These are phyloP conservation scores for Premnoplex brunnescens DNA, from an alignment of 2,797 vertebrate species.

Conservation along the genomic window DNA sequence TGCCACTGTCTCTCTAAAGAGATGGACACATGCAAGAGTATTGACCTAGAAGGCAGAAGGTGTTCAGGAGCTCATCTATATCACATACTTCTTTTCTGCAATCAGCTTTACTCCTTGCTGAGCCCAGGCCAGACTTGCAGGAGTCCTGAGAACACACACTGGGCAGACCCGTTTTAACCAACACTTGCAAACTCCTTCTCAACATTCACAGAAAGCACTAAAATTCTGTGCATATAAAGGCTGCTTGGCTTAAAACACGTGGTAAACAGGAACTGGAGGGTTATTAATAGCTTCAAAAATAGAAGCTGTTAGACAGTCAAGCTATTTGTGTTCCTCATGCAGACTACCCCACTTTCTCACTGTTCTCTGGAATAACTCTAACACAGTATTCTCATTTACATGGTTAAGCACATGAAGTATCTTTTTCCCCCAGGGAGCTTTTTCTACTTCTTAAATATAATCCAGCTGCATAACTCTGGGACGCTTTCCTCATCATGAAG, in stretches of 20 bases:
- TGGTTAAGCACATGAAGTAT: background rate
- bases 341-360: background rate
- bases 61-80: background rate
- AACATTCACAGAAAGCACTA: background rate
- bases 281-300: background rate
- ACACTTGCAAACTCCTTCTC: background rate
- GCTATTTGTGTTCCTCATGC: background rate
- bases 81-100: background rate
- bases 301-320: background rate
- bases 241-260: background rate
- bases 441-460: background rate
- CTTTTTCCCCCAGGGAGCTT: background rate
- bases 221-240: background rate
- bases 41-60: background rate
- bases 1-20: background rate
- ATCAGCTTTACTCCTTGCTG: background rate
- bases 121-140: background rate
- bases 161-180: background rate
- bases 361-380: background rate
- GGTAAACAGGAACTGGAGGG: background rate
- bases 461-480: background rate
- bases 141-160: background rate
- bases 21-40: fast-evolving
- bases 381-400: background rate
- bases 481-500: background rate